Evolutionary conservation across 2,797 vertebrate species (phyloP), one percentile per base, ranked within the genome.

Genomic region (Lerista edwardsae): DNA sequence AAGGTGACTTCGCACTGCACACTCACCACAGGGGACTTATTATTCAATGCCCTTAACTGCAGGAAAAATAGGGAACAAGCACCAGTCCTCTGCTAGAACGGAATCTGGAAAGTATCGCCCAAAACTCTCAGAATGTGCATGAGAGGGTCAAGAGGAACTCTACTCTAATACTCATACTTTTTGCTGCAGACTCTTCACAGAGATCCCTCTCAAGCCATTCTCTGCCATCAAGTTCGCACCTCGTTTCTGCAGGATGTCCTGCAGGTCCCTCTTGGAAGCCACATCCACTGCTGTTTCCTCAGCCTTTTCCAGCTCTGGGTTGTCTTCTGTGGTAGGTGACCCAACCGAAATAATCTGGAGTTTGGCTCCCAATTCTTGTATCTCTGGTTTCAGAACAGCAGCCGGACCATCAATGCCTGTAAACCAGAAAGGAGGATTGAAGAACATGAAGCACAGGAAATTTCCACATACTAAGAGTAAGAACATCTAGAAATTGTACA

Each of bases 331-430:
- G 39, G 94, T 94, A 21, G 95, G 92, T 87, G 95, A 96, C 89
- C 95, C 96, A 77, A 95, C 94, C 1, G 97, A 97, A 21, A 97
- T 91, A 76, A 96, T 95, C 25, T 97, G 97, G 80, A 96, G 92
- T 88, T 97, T 97, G 59, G 88, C 93, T 72, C 94, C 96, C 78
- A 94, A 74, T 84, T 98, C 97, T 3, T 96, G 95, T 47, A 94
- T 80, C 73, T 98, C 97, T 5, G 97, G 92, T 79, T 95, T 96
- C 86, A 98, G 89, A 86, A 97, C 97, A 17, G 97, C 97, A 72
- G 97, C 97, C 1, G 98, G 98, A 12, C 98, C 98, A 41, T 98
- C 98, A 59, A 98, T 97, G 72, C 98, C 98, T 99, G 83, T 41
- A 86, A 59, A 19, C 19, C 76, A 80, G 68, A 76, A 82, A 9